phyloP scores from a whole-genome alignment of 2,797 vertebrate species.

The Threskiornis aethiopicus region DNA sequence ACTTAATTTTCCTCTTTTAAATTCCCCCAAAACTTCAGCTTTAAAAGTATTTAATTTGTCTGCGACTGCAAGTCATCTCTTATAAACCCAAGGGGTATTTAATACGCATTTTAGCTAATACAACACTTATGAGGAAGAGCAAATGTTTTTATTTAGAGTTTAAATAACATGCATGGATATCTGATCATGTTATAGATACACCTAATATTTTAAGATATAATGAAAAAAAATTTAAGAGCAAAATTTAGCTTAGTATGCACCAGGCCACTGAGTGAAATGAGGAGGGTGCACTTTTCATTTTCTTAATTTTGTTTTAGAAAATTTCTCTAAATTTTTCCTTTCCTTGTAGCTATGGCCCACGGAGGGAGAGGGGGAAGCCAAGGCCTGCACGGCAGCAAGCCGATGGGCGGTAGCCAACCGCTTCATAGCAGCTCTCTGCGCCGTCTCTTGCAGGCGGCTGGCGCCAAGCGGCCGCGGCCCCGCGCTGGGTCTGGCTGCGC shows the following conservation, averaged over 20 bases:
- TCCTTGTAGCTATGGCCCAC: neutral
- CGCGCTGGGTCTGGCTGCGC: neutral
- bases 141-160: neutral
- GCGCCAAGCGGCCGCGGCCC: rapidly evolving
- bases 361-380: neutral
- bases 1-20: neutral
- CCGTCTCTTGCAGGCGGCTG: neutral
- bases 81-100: neutral
- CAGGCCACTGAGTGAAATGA: neutral
- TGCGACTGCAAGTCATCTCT: neutral
- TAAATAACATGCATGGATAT: neutral
- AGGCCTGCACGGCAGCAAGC: neutral
- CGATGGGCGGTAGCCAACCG: neutral
- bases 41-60: neutral
- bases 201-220: neutral
- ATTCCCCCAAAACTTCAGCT: neutral
- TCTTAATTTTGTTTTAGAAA: neutral
- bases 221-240: neutral
- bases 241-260: neutral
- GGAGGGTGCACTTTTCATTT: neutral
- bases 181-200: neutral
- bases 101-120: neutral
- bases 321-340: neutral
- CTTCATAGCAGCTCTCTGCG: neutral
- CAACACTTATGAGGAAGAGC: neutral